Percentiles rank a stretch among this genome's conserved stretches.
Evolutionary conservation across 2,113 vertebrate species (phyloP).

Genomic region (Oplegnathus fasciatus): DNA sequence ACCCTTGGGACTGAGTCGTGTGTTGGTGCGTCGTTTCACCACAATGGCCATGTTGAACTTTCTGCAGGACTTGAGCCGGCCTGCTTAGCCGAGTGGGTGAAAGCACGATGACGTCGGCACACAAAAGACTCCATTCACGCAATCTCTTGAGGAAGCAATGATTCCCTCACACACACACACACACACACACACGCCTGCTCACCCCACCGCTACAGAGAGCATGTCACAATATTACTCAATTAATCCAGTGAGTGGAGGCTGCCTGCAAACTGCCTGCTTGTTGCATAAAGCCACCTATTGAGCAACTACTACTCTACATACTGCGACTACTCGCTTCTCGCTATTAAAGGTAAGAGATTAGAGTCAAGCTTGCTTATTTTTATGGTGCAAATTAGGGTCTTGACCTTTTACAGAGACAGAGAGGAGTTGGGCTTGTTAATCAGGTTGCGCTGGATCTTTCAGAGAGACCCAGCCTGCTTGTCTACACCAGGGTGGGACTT

Average conservation of each 20-base stretch:
- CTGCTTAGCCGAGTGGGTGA: constrained; percentile 64
- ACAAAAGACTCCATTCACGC: constrained; percentile 77
- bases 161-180: constrained; percentile 37
- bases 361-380: neutral
- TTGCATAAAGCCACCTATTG: constrained; percentile 53
- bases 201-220: constrained; percentile 55
- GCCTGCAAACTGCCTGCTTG: constrained; percentile 37
- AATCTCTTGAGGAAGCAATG: constrained; percentile 67
- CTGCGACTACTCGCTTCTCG: neutral
- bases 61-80: constrained; percentile 56
- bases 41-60: constrained; percentile 68
- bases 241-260: constrained; percentile 65
- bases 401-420: constrained; percentile 8
- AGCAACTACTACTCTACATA: constrained; percentile 18
- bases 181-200: constrained; percentile 48
- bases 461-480: neutral
- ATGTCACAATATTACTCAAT: constrained; percentile 67
- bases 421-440: neutral
- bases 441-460: neutral
- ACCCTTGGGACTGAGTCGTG: constrained; percentile 34
- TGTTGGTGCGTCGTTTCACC: constrained; percentile 29
- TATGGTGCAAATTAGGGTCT: constrained; percentile 1
- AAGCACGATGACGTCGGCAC: constrained; percentile 49
- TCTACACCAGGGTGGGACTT: constrained; percentile 7
- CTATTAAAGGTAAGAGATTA: constrained; percentile 32